phyloP scores from a whole-genome alignment of 1,140 invertebrate species.

The Lepidurus packardi region DNA sequence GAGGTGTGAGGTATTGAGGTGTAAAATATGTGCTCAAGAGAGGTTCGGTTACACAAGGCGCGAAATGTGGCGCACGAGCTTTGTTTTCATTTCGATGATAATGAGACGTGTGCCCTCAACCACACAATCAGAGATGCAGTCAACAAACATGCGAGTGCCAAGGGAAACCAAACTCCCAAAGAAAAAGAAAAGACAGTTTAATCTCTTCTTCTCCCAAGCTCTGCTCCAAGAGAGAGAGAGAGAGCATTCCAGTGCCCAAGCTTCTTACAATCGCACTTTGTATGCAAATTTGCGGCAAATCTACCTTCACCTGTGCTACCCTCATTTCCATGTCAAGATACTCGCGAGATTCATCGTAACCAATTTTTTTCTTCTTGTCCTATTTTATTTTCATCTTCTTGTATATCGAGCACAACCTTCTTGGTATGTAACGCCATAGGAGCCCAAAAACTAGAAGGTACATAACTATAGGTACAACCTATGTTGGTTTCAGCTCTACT shows the following conservation, averaged over 20 bases:
- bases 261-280: slow-evolving; percentile 11
- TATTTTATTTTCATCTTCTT: not conserved
- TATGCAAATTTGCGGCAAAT: slow-evolving; percentile 19
- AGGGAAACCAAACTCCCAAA: not conserved
- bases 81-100: slow-evolving; percentile 16
- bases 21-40: slow-evolving; percentile 11
- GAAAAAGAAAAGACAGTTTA: slow-evolving; percentile 15
- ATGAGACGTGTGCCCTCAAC: not conserved
- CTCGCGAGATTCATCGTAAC: not conserved
- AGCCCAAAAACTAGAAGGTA: not conserved
- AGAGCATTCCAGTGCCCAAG: not conserved
- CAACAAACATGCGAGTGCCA: not conserved
- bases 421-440: not conserved
- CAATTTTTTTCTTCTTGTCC: not conserved
- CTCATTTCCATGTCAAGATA: slow-evolving; percentile 22
- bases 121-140: slow-evolving; percentile 1
- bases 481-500: not conserved
- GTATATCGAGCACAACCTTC: not conserved
- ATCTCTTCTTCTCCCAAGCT: slow-evolving; percentile 1
- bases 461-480: too few relatives aligned
- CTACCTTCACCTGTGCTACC: not conserved
- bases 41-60: slow-evolving; percentile 12
- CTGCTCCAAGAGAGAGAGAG: not conserved
- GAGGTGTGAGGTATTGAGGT: slow-evolving; percentile 19
- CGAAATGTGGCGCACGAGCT: slow-evolving; percentile 17